Percentiles rank a stretch among this genome's conserved stretches.
phyloP scores from a whole-genome alignment of 2,888 invertebrate species.

The Allophyes oxyacanthae region DNA sequence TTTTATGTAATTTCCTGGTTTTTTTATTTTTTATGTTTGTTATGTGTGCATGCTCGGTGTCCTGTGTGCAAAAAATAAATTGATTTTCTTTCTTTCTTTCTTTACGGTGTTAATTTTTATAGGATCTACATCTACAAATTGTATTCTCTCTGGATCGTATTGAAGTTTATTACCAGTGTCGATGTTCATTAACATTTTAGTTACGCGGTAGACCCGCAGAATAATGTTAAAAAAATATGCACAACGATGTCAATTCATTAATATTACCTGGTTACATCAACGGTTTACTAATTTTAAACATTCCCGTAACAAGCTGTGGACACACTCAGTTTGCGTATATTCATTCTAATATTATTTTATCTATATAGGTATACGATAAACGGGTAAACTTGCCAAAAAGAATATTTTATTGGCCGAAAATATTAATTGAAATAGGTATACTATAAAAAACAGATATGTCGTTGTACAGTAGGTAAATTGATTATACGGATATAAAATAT shows the following conservation, averaged over 20 bases:
- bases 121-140: too few species aligned
- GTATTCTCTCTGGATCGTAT: too few species aligned
- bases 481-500: constrained; percentile 81
- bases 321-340: constrained; percentile 61
- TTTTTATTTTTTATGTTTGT: too few species aligned
- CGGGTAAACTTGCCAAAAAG: constrained; percentile 70
- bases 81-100: too few species aligned
- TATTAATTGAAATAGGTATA: constrained; percentile 73
- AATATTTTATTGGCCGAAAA: constrained; percentile 68
- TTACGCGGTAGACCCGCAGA: too few species aligned
- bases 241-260: constrained; percentile 36
- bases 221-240: not conserved
- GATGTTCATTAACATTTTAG: too few species aligned
- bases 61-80: too few species aligned
- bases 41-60: too few species aligned
- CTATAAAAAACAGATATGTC: constrained; percentile 86
- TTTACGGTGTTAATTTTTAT: too few species aligned
- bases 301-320: constrained; percentile 47
- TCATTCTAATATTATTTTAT: constrained; percentile 56
- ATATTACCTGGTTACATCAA: constrained; percentile 62
- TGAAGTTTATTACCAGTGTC: too few species aligned
- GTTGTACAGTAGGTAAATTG: constrained; percentile 77
- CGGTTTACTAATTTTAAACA: constrained; percentile 32
- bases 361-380: constrained; percentile 61
- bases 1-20: too few species aligned